Evolutionary conservation across 2,113 vertebrate species (phyloP).

Genomic region (Lophius piscatorius): DNA sequence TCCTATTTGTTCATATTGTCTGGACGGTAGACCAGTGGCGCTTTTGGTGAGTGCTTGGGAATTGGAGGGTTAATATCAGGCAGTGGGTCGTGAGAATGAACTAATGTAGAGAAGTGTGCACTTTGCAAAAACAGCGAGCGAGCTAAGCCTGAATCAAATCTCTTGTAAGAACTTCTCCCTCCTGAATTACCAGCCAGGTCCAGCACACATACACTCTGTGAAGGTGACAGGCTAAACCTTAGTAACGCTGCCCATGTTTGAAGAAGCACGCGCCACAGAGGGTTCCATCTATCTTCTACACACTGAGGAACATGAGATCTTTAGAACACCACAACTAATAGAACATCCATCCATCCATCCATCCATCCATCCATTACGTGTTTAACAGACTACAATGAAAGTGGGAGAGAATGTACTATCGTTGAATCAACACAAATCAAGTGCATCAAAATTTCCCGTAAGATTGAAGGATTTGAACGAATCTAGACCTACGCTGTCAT

Average conservation of each 20-base stretch:
- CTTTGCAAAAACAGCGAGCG: constrained; percentile 24
- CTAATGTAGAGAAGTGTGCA: constrained; percentile 39
- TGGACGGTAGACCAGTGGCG: neutral
- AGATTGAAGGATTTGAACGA: too few relatives aligned
- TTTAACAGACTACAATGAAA: too few relatives aligned
- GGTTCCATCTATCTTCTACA: neutral
- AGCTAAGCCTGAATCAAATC: constrained; percentile 44
- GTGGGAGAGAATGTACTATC: too few relatives aligned
- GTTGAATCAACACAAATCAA: too few relatives aligned
- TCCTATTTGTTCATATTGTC: constrained; percentile 32
- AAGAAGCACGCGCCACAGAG: constrained; percentile 29
- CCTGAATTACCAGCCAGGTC: constrained; percentile 38
- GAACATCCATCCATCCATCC: too few relatives aligned
- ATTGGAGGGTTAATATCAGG: constrained; percentile 27
- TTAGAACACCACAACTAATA: neutral
- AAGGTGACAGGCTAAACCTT: constrained; percentile 48
- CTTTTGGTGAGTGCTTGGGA: constrained; percentile 2
- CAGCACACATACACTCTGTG: constrained; percentile 29
- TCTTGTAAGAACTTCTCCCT: constrained; percentile 15
- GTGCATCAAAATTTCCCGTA: too few relatives aligned
- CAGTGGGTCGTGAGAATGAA: constrained; percentile 22
- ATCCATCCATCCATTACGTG: too few relatives aligned
- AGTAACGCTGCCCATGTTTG: constrained; percentile 19
- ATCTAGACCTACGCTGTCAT: too few relatives aligned
- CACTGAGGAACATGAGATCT: neutral